Evolutionary conservation across 2,888 invertebrate genomes (phyloP).

Genomic region (Andrena bucephala): DNA sequence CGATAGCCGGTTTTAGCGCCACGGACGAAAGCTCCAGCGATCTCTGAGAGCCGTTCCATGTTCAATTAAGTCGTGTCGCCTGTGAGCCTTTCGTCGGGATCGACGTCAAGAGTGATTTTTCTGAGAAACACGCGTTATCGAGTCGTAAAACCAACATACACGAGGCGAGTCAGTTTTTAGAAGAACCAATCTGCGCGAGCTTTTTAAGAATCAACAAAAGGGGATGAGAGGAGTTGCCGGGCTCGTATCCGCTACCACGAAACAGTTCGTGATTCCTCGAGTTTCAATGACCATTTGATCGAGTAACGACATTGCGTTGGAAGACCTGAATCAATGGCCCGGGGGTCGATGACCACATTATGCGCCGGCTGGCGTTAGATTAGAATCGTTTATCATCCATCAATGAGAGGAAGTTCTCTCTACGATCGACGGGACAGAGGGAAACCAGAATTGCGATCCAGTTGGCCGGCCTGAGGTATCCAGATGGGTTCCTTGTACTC

Average conservation of each 20-base stretch:
- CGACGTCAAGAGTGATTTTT: slow-evolving; percentile 12
- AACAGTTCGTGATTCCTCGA: slow-evolving; percentile 31
- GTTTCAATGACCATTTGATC: slow-evolving; percentile 47
- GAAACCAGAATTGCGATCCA: slow-evolving; percentile 3
- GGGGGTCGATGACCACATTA: slow-evolving; percentile 67
- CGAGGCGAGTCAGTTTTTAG: not conserved
- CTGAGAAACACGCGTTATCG: not conserved
- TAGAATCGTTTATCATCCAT: slow-evolving; percentile 72
- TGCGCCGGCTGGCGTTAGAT: slow-evolving; percentile 62
- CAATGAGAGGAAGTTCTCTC: slow-evolving; percentile 70
- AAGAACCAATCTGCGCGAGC: too few species aligned
- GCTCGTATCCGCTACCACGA: not conserved
- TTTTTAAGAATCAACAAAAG: not conserved
- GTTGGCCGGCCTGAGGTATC: not conserved
- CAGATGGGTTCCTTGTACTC: too few species aligned
- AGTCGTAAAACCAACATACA: slow-evolving; percentile 9
- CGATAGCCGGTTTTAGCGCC: slow-evolving; percentile 59
- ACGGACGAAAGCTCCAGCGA: slow-evolving; percentile 23
- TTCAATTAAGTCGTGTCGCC: slow-evolving; percentile 23
- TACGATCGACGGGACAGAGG: slow-evolving; percentile 39
- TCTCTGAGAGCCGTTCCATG: slow-evolving; percentile 4
- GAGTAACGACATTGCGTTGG: slow-evolving; percentile 40
- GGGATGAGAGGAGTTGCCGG: not conserved
- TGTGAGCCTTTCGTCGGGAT: not conserved
- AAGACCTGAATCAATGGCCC: slow-evolving; percentile 57